A percentile compares a stretch with the other conserved stretches of the same genome.
phyloP scores from a whole-genome alignment of 1,140 invertebrate species.

The Agrilus planipennis region DNA sequence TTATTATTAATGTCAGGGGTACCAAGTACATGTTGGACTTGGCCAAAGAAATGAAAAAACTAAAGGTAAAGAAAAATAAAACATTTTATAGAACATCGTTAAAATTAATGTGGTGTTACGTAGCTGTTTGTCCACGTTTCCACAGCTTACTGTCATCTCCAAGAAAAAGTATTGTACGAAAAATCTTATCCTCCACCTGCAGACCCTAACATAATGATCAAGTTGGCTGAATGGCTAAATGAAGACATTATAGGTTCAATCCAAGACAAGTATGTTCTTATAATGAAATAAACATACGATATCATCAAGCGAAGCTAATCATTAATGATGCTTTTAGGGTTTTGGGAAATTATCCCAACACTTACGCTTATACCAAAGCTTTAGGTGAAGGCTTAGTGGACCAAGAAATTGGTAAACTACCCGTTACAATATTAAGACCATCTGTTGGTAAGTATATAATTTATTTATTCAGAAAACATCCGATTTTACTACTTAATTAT shows the following conservation, averaged over 20 bases:
- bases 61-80: conserved; percentile 24
- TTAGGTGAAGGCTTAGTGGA: conserved; percentile 71
- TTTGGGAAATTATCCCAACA: conserved; percentile 73
- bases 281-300: too few species aligned
- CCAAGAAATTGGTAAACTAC: conserved; percentile 62
- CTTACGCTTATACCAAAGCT: conserved; percentile 87
- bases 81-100: conserved; percentile 47
- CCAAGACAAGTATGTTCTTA: conserved; percentile 48
- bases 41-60: conserved; percentile 57
- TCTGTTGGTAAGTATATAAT: conserved; percentile 60
- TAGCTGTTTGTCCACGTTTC: conserved; percentile 44
- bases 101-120: conserved; percentile 8
- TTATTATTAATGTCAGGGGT: conserved; percentile 62
- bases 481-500: too few species aligned
- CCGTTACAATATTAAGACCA: conserved; percentile 76
- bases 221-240: conserved; percentile 66
- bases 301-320: too few species aligned
- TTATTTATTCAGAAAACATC: too few species aligned
- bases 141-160: conserved; percentile 57
- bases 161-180: conserved; percentile 43
- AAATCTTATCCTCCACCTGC: conserved; percentile 53
- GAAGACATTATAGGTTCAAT: conserved; percentile 58
- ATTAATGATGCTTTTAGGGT: too few species aligned
- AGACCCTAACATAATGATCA: conserved; percentile 53
- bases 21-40: conserved; percentile 62